Base-by-base conservation (phyloP, 2,888 invertebrate genomes). In the Drosophila prolongata region DNA sequence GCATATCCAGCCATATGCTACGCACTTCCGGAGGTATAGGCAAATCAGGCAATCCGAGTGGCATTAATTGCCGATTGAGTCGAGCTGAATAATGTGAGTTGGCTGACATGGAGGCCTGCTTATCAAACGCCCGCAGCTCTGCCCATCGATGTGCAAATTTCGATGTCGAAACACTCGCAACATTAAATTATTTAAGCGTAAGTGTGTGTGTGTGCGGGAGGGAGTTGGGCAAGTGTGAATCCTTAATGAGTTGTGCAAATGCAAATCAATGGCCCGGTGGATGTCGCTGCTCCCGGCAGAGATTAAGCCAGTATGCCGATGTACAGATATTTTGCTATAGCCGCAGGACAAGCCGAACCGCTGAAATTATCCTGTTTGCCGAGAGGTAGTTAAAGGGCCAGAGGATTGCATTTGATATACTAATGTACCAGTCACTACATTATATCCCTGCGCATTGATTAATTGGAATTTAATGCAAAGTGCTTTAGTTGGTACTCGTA, bases 31-130 rank as follows among this genome's bases (percentile, higher is more conserved):
- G 5, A 46, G 35, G 46, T 16, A 40, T 27, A 55, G 40, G 38
- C 40, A 30, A 66, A 59, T 53, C 59, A 55, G 19, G 30, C 69
- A 44, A 82, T 70, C 69, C 67, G 77, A 72, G 57, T 67, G 72
- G 70, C 79, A 77, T 83, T 85, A 82, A 82, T 82, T 85, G 86
- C 70, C 82, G 67, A 71, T 86, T 71, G 72, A 80, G 58, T 69
- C 60, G 68, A 64, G 34, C 59, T 50, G 64, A 62, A 58, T 66
- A 74, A 40, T 55, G 57, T 14, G 30, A 14, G 46, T n/a, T 38
- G 61, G 27, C 61, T 19, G 38, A 38, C 59, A 34, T 13, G 46
- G 10, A 19, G 46, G 34, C 35, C 35, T 13, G 40, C 64, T 65
- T 65, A 64, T 64, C 64, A 54, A 64, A n/a, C 46, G 49, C 50